These are phyloP conservation scores for Dicyrtoma fusca DNA, from an alignment of 2,888 invertebrate species.

Conservation along the genomic window DNA sequence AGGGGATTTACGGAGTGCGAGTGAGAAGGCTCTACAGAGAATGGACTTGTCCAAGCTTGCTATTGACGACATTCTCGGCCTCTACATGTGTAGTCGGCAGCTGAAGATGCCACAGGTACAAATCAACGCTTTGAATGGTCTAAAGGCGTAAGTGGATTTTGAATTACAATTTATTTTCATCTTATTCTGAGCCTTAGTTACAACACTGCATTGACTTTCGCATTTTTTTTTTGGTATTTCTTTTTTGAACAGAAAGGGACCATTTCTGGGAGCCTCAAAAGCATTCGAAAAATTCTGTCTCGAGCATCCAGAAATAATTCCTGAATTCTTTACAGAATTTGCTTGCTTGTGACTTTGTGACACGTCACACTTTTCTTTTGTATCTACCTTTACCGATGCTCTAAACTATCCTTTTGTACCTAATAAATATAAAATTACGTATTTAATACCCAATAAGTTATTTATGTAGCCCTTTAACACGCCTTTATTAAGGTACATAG, in stretches of 20 bases:
- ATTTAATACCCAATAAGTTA: background rate
- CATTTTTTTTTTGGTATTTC: too few species aligned
- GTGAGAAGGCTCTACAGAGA: slow-evolving; percentile 20
- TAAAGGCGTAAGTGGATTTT: slow-evolving; percentile 19
- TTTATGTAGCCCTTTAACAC: too few species aligned
- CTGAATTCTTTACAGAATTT: slow-evolving; percentile 32
- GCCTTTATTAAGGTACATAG: too few species aligned
- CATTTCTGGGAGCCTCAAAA: slow-evolving; percentile 28
- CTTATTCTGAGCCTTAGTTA: background rate
- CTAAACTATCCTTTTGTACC: background rate
- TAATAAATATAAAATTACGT: background rate
- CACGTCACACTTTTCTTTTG: background rate
- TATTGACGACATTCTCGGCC: slow-evolving; percentile 28
- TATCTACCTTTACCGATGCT: too few species aligned
- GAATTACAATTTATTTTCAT: background rate
- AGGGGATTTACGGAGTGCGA: slow-evolving; percentile 22
- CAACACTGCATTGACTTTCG: background rate
- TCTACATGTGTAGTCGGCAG: slow-evolving; percentile 33
- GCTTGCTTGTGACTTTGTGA: slow-evolving; percentile 4
- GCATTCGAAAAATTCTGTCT: slow-evolving; percentile 28
- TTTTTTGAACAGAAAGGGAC: slow-evolving; percentile 29
- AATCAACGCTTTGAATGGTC: slow-evolving; percentile 23
- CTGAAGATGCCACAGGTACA: slow-evolving; percentile 31
- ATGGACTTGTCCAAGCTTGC: slow-evolving; percentile 21
- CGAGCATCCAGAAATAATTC: slow-evolving; percentile 31